These are phyloP conservation scores for Scolopax rusticola DNA, from an alignment of 2,797 vertebrate genomes.

Conservation along the genomic window DNA sequence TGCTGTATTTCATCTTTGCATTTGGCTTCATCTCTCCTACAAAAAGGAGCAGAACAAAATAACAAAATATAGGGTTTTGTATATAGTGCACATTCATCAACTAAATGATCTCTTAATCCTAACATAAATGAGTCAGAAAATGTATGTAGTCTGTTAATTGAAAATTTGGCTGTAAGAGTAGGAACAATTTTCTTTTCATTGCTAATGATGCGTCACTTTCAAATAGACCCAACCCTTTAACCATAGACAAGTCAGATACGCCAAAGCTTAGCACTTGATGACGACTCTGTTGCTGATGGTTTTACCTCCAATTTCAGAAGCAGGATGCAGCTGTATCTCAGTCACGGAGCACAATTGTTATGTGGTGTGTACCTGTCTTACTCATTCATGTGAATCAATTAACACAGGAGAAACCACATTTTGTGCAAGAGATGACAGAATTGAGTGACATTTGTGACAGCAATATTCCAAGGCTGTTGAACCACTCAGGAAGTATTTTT, in stretches of 20 bases:
- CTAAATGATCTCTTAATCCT: slow-evolving; percentile 17
- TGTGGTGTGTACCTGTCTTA: background rate
- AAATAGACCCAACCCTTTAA: background rate
- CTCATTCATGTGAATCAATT: background rate
- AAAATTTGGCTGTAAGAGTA: background rate
- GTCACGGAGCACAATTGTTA: background rate
- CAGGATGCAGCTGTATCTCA: background rate
- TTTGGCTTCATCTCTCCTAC: background rate
- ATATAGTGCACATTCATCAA: background rate
- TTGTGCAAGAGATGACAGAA: background rate
- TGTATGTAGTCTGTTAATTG: background rate
- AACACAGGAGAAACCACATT: background rate
- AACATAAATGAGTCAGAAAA: slow-evolving; percentile 2
- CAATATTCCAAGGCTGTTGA: background rate
- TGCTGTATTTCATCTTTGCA: background rate
- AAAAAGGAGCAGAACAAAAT: background rate
- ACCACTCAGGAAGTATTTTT: background rate
- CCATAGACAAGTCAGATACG: background rate
- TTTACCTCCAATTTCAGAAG: background rate
- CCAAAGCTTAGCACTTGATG: background rate
- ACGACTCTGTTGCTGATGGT: background rate
- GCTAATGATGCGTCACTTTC: background rate
- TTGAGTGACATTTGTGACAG: background rate
- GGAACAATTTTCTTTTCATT: background rate
- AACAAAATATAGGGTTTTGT: background rate